Evolutionary conservation across 2,888 invertebrate species (phyloP).

Genomic region (Nycteola revayana): DNA sequence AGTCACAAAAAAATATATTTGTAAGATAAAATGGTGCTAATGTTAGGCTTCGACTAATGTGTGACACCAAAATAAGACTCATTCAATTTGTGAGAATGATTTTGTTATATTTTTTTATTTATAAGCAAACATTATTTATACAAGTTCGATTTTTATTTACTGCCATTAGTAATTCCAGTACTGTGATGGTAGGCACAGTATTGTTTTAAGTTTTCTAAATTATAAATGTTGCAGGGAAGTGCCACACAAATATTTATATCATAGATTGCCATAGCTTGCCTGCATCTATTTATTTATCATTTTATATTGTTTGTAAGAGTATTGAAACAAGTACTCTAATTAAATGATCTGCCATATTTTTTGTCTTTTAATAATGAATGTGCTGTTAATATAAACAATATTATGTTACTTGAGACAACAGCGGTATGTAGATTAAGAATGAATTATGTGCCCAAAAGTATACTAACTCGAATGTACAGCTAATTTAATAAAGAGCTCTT

Average conservation of each 20-base stretch:
- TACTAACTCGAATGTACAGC: slow-evolving; percentile 83
- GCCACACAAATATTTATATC: slow-evolving; percentile 73
- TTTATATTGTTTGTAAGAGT: slow-evolving; percentile 74
- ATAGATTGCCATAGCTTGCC: slow-evolving; percentile 80
- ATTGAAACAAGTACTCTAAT: slow-evolving; percentile 74
- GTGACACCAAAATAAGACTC: slow-evolving; percentile 80
- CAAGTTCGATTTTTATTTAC: slow-evolving; percentile 72
- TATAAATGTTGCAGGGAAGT: slow-evolving; percentile 74
- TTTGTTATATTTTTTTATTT: slow-evolving; percentile 78
- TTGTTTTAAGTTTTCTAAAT: slow-evolving; percentile 55
- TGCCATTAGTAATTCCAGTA: slow-evolving; percentile 75
- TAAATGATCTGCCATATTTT: slow-evolving; percentile 82
- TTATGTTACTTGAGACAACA: slow-evolving; percentile 60
- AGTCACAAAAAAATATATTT: slow-evolving; percentile 79
- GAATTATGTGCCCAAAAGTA: slow-evolving; percentile 80
- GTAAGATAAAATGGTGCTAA: slow-evolving; percentile 80
- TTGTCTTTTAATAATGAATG: slow-evolving; percentile 78
- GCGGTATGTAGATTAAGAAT: slow-evolving; percentile 75
- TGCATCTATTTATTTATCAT: slow-evolving; percentile 79
- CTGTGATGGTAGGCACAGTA: slow-evolving; percentile 58
- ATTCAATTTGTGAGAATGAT: slow-evolving; percentile 75
- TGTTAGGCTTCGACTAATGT: slow-evolving; percentile 78
- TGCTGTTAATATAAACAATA: slow-evolving; percentile 66
- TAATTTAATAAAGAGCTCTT: slow-evolving; percentile 81
- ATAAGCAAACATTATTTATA: slow-evolving; percentile 78